Evolutionary conservation across 1,140 invertebrate genomes (phyloP).

Genomic region (Macrobrachium nipponense): DNA sequence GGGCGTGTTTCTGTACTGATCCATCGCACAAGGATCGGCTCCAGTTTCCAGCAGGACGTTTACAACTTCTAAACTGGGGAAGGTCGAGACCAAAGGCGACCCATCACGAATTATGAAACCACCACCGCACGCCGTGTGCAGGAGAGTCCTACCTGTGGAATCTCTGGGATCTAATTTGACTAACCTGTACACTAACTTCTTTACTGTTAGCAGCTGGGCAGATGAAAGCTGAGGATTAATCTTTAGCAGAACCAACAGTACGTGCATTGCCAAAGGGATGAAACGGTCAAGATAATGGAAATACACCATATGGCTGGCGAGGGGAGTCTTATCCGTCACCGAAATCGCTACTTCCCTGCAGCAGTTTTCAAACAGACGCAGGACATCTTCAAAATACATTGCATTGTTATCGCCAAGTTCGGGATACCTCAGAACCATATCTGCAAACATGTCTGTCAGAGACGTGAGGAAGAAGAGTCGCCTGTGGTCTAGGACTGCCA

Average conservation of each 20-base stretch:
- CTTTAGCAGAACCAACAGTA: constrained; percentile 80
- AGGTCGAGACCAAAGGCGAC: constrained; percentile 80
- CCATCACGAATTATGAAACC: constrained; percentile 71
- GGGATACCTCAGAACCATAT: constrained; percentile 79
- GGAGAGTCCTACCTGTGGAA: constrained; percentile 78
- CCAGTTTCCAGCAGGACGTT: constrained; percentile 84
- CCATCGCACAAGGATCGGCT: constrained; percentile 80
- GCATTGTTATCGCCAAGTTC: constrained; percentile 72
- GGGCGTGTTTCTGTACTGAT: constrained; percentile 84
- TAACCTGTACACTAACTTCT: constrained; percentile 73
- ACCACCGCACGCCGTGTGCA: constrained; percentile 84
- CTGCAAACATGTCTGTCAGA: constrained; percentile 94
- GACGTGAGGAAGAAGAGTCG: constrained; percentile 92
- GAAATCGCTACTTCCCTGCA: constrained; percentile 65
- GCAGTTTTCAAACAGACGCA: constrained; percentile 68
- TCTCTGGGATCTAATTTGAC: constrained; percentile 81
- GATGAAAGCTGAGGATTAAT: constrained; percentile 66
- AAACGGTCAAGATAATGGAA: constrained; percentile 84
- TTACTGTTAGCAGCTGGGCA: constrained; percentile 55
- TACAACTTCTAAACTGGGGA: constrained; percentile 80
- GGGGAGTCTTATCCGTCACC: constrained; percentile 54
- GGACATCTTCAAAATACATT: constrained; percentile 82
- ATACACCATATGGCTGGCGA: constrained; percentile 73
- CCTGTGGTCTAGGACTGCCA: constrained; percentile 93
- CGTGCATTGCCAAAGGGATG: constrained; percentile 86